Base-by-base conservation (phyloP, 1,140 invertebrate species). In the Hyles euphorbiae region DNA sequence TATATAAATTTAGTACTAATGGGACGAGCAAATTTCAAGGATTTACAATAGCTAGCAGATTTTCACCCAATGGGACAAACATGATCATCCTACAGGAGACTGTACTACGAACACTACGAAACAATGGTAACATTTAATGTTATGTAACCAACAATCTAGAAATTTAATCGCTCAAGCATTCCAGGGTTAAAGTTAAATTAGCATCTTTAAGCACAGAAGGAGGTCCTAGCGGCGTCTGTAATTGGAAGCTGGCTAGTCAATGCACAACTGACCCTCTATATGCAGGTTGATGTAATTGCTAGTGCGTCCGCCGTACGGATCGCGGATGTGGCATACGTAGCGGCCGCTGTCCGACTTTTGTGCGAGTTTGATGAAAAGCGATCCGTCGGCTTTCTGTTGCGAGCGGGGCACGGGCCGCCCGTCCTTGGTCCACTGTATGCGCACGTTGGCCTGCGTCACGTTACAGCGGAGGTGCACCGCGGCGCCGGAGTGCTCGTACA, bases 291-390 rank as follows among this genome's bases (percentile, higher is more conserved):
- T 90, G 81, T 91, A 94, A 81, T 93, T 93, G 57, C 76, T 87
- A 50, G 90, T 89, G 54, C 83, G 76, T 44, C 88, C 83, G 51
- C 90, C 90, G 33, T 90, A 80, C 10, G 56, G 51, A 43, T 89
- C 90, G 47, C 87, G 78, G 12, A 92, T 89, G 64, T 92, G 87
- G 80, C 94, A 95, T 56, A 93, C 91, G 73, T 96, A 96, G 65
- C 90, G 89, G 54, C 94, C 95, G 61, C 90, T 90, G 74, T 96
- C 94, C 46, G 92, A 89, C 12, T 85, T 81, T 63, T 88, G 89
- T 1, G 94, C 87, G 52, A 91, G 70, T 62, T 69, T 68, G 48
- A 93, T 89, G 61, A 66, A 81, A 66, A 91, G 74, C 4, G 81
- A 80, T 10, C 83, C 82, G 51, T 84, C 78, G 34, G 36, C 58